Conservation (phyloP, 2,113 vertebrate genomes). For the Toxotes chatareus region DNA sequence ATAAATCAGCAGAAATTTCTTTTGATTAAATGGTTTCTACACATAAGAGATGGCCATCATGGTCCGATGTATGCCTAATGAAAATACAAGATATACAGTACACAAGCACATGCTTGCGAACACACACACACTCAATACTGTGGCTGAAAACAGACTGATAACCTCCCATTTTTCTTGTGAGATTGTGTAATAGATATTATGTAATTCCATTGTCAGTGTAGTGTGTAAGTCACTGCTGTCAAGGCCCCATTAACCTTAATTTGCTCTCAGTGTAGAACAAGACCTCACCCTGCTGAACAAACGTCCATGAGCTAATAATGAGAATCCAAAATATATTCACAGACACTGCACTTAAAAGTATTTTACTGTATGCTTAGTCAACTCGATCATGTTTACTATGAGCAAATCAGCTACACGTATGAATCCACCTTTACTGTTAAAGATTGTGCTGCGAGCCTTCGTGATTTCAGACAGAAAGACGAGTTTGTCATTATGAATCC, state of each 20-base stretch:
- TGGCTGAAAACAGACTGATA: conserved; percentile 15
- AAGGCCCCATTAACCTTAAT: conserved; percentile 39
- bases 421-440: background rate
- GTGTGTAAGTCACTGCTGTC: conserved; percentile 30
- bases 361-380: background rate
- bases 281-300: conserved; percentile 38
- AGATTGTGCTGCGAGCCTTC: background rate
- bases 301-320: conserved; percentile 8
- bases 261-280: conserved; percentile 42
- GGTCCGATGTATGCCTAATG: background rate
- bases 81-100: background rate
- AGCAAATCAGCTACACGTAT: background rate
- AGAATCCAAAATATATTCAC: conserved; percentile 1
- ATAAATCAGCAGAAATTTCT: background rate
- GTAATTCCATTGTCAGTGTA: conserved; percentile 33
- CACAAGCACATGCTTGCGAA: too few relatives aligned
- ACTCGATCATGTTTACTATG: background rate
- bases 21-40: conserved; percentile 14
- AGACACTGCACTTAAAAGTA: background rate
- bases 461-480: background rate
- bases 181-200: conserved; percentile 23
- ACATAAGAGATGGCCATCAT: background rate
- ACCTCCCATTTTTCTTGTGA: conserved; percentile 7
- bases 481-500: background rate
- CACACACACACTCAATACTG: background rate